Percentiles rank a stretch among this genome's conserved stretches.
These are phyloP conservation scores for Diploptera punctata DNA, from an alignment of 2,888 invertebrate genomes.

Conservation along the genomic window DNA sequence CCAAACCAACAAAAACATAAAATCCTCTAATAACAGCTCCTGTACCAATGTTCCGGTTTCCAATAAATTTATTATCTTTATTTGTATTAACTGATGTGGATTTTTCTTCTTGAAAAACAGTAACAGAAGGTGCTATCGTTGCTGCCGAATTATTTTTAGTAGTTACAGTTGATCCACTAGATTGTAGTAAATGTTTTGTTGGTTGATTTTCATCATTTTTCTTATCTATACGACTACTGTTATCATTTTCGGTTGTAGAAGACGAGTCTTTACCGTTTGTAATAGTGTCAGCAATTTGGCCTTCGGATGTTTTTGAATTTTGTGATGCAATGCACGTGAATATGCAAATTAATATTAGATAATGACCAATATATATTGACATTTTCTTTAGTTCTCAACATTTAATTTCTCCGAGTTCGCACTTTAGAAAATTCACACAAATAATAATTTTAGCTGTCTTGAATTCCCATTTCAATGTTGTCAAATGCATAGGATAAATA, in stretches of 20 bases:
- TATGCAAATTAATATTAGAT: background rate
- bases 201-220: no score
- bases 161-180: background rate
- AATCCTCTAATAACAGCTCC: slow-evolving; percentile 54
- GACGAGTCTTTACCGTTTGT: background rate
- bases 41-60: slow-evolving; percentile 43
- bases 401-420: no score
- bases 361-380: background rate
- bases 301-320: background rate
- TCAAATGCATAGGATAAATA: no score
- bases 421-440: no score
- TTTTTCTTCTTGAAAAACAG: no score
- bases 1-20: slow-evolving; percentile 53
- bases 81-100: background rate
- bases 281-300: background rate
- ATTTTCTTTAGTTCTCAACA: background rate
- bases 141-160: background rate
- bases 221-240: background rate
- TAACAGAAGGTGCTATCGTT: no score
- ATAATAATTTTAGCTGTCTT: no score
- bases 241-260: background rate
- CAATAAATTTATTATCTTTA: background rate
- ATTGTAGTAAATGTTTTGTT: no score
- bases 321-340: background rate
- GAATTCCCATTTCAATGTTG: no score